Evolutionary conservation across 2,888 invertebrate genomes (phyloP), one percentile per base, ranked within the genome.

Genomic region (Yponomeuta evonymella): DNA sequence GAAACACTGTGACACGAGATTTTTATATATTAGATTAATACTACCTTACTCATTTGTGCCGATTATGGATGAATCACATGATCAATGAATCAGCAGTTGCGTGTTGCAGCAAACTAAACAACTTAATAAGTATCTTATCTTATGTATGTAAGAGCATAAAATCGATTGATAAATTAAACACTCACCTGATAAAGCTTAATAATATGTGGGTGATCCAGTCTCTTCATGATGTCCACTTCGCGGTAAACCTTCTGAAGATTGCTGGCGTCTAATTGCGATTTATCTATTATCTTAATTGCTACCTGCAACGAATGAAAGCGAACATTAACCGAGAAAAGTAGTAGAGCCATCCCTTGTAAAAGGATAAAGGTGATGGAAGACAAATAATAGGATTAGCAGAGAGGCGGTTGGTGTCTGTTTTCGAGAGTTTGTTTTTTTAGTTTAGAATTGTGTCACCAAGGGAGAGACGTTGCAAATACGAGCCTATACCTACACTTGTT

Each of bases 151-250:
- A 65, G 33, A 65, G 10, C 33, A 58, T 15, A 58, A 15, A 58
- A 15, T 58, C 15, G 15, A 15, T 58, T 15, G 51, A 58, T n/a
- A n/a, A 69, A 5, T 43, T 8, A 67, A 66, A 51, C 74, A 76
- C 90, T 92, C 84, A 97, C 97, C 95, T 98, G 98, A 92, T 97
- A 99, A 82, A 99, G 94, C 92, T 98, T 98, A 86, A 99, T 98
- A 84, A 99, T 98, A 93, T 99, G 98, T 73, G 98, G 98, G 94
- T 99, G 99, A 85, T 98, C 96, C 83, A 99, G 94, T 80, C 97
- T 95, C 93, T 98, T 98, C 96, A 99, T 97, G 83, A 99, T 98
- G 87, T 98, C 97, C 82, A 99, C 98, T 93, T 99, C 99, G 76
- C 99, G 94, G 88, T 98, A 97, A 77, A 99, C 98, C 91, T 99